Evolutionary conservation across 2,888 invertebrate genomes (phyloP), one percentile per base, ranked within the genome.

Genomic region (Gastrophysa polygoni): DNA sequence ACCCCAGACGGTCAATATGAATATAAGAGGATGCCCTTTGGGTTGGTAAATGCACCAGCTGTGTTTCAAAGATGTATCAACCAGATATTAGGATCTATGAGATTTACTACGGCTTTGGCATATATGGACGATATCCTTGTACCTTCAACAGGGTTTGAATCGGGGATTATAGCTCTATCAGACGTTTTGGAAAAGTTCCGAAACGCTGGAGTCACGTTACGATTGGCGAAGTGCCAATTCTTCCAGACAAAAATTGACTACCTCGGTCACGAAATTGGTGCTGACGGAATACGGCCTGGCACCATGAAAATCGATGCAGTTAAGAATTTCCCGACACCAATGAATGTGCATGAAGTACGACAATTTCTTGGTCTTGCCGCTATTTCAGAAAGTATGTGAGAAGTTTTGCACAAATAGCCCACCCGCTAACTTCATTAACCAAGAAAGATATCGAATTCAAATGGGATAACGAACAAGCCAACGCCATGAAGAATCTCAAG

Each of bases 1-100:
- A 78, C 75, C 1, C 75, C 74, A 1, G 76, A 77, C 24, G 76
- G 77, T 5, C 68, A 78, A n/a, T 79, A 70, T 56, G 75, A 80
- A 68, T 77, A 73, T 55, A 49, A 70, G 6, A 62, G 70, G 3
- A 73, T 78, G 74, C 75, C 77, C 5, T 68, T 68, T 59, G 66
- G 68, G 6, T 51, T 71, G n/a, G 61, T 43, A 2, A 71, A 71
- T 32, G 68, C 70, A 17, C 68, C 66, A 7, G 70, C 69, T 7
- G 64, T 68, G 14, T 70, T 69, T 28, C 68, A 69, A 51, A 28
- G 64, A 34, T 59, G 72, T 20, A 55, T 67, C 4, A 67, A 67
- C 28, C 55, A 59, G 34, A 55, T 69, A 21, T 20, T 68, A 29
- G 65, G 67, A 11, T 50, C 61, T 7, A 47, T 71, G 57, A 63